phyloP scores from a whole-genome alignment of 1,140 invertebrate species.

The Tachypleus tridentatus region DNA sequence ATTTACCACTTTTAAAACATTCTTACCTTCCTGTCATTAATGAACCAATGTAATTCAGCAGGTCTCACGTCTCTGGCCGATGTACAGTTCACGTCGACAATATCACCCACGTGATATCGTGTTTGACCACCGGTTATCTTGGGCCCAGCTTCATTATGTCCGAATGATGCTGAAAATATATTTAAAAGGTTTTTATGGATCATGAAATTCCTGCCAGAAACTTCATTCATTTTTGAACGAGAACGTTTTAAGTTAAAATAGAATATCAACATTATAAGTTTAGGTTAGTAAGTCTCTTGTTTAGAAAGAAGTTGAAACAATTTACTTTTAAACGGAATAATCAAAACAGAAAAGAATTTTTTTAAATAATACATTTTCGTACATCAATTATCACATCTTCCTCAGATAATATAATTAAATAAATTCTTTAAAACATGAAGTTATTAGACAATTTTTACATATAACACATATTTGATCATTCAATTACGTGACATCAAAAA shows the following conservation, averaged over 20 bases:
- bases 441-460: too few species aligned
- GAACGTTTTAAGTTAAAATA: not conserved
- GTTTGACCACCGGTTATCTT: slow-evolving; percentile 62
- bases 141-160: slow-evolving; percentile 46
- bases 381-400: too few species aligned
- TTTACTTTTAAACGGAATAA: not conserved
- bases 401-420: too few species aligned
- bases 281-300: not conserved
- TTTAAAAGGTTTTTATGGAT: not conserved
- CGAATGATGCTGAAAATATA: slow-evolving; percentile 32
- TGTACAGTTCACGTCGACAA: slow-evolving; percentile 64
- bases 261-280: not conserved
- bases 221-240: not conserved
- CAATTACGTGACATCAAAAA: too few species aligned
- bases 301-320: not conserved
- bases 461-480: too few species aligned
- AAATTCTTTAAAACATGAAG: too few species aligned
- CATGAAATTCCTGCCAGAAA: not conserved
- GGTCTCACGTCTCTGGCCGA: slow-evolving; percentile 12
- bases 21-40: slow-evolving; percentile 25
- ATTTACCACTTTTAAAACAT: not conserved
- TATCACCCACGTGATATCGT: slow-evolving; percentile 63
- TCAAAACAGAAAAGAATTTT: too few species aligned
- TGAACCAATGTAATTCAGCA: slow-evolving; percentile 23
- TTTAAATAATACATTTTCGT: too few species aligned